Evolutionary conservation across 2,797 vertebrate genomes (phyloP).

Genomic region (Mionectes olivaceus): DNA sequence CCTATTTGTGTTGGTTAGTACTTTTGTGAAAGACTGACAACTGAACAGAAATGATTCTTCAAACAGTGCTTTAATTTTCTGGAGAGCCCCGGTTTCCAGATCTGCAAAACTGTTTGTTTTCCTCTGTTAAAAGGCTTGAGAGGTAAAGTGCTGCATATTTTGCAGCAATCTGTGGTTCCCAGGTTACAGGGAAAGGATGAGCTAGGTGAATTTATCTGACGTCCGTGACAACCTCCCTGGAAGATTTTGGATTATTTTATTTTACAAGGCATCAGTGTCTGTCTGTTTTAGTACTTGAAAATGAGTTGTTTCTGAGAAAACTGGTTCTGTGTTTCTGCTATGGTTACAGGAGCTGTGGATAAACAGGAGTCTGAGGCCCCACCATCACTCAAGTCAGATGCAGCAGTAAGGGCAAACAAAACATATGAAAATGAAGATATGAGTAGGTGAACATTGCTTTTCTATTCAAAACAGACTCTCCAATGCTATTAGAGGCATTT

Average conservation of each 20-base stretch:
- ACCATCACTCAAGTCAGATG: neutral
- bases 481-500: neutral
- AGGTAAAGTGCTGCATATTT: neutral
- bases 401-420: neutral
- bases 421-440: neutral
- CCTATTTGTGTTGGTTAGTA: slow-evolving; percentile 75
- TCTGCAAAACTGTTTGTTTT: neutral
- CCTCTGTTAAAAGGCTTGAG: neutral
- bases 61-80: neutral
- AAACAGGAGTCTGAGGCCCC: neutral
- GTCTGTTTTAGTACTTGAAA: neutral
- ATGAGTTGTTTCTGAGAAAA: neutral
- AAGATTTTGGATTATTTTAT: neutral
- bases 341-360: slow-evolving; percentile 61
- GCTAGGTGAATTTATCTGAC: neutral
- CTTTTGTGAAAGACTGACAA: neutral
- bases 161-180: accelerated
- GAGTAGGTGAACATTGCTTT: neutral
- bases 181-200: neutral
- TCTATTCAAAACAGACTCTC: neutral
- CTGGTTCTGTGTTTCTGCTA: neutral
- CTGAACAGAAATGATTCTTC: neutral
- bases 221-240: neutral
- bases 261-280: neutral
- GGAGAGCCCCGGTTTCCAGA: neutral